Evolutionary conservation across 1,140 invertebrate genomes (phyloP).

Genomic region (Atta cephalotes): DNA sequence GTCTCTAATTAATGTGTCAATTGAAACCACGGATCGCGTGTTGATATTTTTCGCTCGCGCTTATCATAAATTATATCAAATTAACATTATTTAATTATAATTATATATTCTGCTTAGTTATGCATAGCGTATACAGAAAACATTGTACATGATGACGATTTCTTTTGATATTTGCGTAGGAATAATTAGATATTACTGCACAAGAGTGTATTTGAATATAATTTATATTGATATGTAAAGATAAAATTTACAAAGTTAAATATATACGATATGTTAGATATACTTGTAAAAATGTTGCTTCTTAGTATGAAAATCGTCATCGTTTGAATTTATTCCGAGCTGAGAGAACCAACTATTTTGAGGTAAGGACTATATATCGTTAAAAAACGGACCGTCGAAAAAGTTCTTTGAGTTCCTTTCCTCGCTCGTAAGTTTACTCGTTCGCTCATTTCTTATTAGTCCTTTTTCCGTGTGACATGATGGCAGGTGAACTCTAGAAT

Average conservation of each 20-base stretch:
- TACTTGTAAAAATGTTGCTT: background rate
- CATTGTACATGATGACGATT: background rate
- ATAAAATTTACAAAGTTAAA: background rate
- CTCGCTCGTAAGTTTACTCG: conserved; percentile 1
- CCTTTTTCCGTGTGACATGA: background rate
- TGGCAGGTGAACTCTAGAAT: background rate
- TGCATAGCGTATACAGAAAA: background rate
- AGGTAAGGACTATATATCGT: background rate
- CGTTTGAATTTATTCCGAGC: background rate
- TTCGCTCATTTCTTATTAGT: conserved; percentile 48
- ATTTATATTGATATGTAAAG: background rate
- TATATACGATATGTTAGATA: background rate
- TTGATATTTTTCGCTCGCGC: conserved; percentile 26
- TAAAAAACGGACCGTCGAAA: background rate
- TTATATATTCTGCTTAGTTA: background rate
- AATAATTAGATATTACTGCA: background rate
- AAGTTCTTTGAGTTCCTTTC: conserved; percentile 7
- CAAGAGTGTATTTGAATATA: too few relatives aligned
- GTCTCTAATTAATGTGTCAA: conserved; percentile 56
- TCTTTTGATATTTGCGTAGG: background rate
- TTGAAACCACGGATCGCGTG: conserved; percentile 14
- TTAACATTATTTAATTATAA: conserved; percentile 19
- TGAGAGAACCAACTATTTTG: background rate
- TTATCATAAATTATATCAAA: conserved; percentile 24
- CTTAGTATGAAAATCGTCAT: background rate